Conservation (phyloP, 2,797 vertebrate species). For the Girardinus metallicus region DNA sequence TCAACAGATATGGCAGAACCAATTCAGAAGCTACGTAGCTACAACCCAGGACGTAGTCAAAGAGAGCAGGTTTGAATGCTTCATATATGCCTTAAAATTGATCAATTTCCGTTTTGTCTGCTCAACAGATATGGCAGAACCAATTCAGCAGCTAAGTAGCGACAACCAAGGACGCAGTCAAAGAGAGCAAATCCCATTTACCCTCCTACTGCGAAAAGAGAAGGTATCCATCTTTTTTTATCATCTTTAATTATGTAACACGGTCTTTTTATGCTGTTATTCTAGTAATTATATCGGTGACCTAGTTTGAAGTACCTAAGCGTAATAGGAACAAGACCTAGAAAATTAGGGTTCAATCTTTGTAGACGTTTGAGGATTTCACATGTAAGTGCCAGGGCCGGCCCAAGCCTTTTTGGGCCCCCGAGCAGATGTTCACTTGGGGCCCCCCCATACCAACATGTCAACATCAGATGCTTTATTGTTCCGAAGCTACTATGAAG, state of each 20-base stretch:
- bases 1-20: slow-evolving; percentile 90
- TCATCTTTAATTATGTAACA: not conserved
- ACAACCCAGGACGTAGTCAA: slow-evolving; percentile 81
- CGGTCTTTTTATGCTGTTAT: not conserved
- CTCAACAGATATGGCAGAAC: slow-evolving; percentile 89
- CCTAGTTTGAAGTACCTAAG: slow-evolving; percentile 11
- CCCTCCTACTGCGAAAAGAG: slow-evolving; percentile 83
- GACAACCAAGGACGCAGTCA: slow-evolving; percentile 83
- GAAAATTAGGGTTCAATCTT: not conserved
- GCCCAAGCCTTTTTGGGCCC: not conserved
- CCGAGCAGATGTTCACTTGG: too few species aligned
- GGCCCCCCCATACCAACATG: too few species aligned
- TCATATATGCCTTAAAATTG: slow-evolving; percentile 9
- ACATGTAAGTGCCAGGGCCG: not conserved
- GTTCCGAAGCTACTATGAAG: too few species aligned
- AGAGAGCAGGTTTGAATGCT: slow-evolving; percentile 77
- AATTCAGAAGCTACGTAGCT: slow-evolving; percentile 88
- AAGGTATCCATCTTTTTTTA: slow-evolving; percentile 77
- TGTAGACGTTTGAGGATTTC: not conserved
- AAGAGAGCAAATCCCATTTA: slow-evolving; percentile 84
- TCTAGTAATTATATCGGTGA: slow-evolving; percentile 2
- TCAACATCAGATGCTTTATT: too few species aligned
- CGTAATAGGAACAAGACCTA: not conserved
- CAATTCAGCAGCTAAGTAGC: slow-evolving; percentile 88
- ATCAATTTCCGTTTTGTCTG: slow-evolving; percentile 30